A percentile compares a stretch with the other conserved stretches of the same genome.
phyloP scores from a whole-genome alignment of 1,140 invertebrate genomes.

The Drosophila sproati region DNA sequence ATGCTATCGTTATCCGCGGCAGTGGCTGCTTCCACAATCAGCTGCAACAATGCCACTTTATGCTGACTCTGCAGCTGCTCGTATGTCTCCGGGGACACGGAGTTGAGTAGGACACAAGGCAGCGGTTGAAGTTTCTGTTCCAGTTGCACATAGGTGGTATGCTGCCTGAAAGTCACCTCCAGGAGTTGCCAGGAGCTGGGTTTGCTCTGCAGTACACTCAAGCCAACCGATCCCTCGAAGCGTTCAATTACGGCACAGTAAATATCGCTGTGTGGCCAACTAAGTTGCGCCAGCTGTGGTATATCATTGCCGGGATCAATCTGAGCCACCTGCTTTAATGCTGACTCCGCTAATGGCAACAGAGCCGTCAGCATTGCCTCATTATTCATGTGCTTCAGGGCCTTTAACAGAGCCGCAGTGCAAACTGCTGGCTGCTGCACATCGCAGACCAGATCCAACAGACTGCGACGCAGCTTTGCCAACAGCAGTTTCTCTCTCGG shows the following conservation, averaged over 20 bases:
- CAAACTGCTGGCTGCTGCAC: conserved; percentile 46
- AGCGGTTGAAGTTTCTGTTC: conserved; percentile 66
- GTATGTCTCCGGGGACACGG: conserved; percentile 87
- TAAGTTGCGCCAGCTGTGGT: conserved; percentile 50
- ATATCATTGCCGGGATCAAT: conserved; percentile 1
- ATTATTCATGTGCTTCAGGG: conserved; percentile 86
- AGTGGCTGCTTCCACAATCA: conserved; percentile 85
- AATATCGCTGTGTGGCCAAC: conserved; percentile 63
- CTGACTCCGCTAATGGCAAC: conserved; percentile 72
- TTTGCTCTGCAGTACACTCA: conserved; percentile 41
- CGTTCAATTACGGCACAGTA: conserved; percentile 62
- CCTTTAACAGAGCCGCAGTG: conserved; percentile 70
- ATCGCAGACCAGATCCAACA: conserved; percentile 48
- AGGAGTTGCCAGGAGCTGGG: conserved; percentile 68
- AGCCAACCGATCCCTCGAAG: conserved; percentile 54
- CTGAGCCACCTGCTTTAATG: conserved; percentile 44
- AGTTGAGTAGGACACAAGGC: conserved; percentile 66
- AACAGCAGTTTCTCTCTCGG: conserved; percentile 44
- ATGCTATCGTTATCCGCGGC: conserved; percentile 86
- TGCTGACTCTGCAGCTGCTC: conserved; percentile 84
- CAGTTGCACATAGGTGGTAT: conserved; percentile 57
- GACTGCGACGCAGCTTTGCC: conserved; percentile 41
- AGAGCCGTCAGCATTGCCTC: conserved; percentile 76
- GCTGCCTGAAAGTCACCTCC: conserved; percentile 49
- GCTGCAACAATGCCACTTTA: conserved; percentile 82